phyloP scores from a whole-genome alignment of 2,113 vertebrate genomes.

The Ochotona curzoniae region DNA sequence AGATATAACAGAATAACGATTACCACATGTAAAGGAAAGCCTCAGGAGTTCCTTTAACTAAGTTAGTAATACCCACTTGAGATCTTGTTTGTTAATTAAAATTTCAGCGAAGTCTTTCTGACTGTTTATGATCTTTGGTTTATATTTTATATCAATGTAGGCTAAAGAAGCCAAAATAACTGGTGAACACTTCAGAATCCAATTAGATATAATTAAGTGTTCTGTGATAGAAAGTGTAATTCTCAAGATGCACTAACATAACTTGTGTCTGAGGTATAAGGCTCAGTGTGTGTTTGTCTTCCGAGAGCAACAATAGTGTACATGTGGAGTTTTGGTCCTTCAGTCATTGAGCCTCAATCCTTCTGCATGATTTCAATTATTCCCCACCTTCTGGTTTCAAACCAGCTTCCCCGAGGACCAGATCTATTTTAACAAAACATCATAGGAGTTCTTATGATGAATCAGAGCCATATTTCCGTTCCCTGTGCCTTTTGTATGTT shows the following conservation, averaged over 20 bases:
- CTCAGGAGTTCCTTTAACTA: background rate
- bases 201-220: background rate
- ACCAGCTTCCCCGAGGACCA: background rate
- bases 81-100: background rate
- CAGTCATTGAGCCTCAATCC: background rate
- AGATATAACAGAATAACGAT: background rate
- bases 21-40: background rate
- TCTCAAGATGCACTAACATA: background rate
- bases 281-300: too few relatives aligned
- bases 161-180: background rate
- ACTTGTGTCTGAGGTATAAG: background rate
- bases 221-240: background rate
- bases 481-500: too few relatives aligned
- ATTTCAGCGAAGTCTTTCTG: background rate
- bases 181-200: background rate
- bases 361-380: background rate
- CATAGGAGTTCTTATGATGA: background rate
- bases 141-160: background rate
- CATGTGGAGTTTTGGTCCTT: background rate
- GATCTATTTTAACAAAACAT: background rate
- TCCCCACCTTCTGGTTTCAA: background rate
- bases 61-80: background rate
- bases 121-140: background rate
- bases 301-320: background rate
- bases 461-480: background rate